A percentile compares a stretch with the other conserved stretches of the same genome.
These are phyloP conservation scores for Thalassophryne amazonica DNA, from an alignment of 2,797 vertebrate genomes.

Conservation along the genomic window DNA sequence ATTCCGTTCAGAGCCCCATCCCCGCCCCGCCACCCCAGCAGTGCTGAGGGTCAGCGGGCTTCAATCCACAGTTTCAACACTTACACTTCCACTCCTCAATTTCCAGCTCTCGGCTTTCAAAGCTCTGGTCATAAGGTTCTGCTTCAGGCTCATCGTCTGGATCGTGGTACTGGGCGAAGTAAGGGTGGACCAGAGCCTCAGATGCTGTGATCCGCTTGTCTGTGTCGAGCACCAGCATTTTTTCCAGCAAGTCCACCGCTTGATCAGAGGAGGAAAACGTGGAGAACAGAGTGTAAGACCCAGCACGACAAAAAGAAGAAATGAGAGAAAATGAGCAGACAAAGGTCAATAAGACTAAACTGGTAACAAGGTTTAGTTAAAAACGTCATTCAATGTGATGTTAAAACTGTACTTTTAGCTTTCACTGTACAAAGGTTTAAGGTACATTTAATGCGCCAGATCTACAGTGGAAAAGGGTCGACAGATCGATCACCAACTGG, in stretches of 20 bases:
- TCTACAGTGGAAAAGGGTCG: too few relatives aligned
- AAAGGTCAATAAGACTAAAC: too few relatives aligned
- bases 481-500: too few relatives aligned
- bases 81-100: conserved; percentile 98
- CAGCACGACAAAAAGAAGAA: not conserved
- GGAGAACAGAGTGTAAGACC: not conserved
- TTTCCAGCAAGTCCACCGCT: conserved; percentile 97
- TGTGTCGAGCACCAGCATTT: conserved; percentile 97
- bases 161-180: conserved; percentile 95
- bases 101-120: conserved; percentile 93
- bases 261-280: not conserved
- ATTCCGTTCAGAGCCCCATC: too few relatives aligned
- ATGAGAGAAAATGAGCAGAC: not conserved
- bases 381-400: not conserved
- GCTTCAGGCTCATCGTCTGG: conserved; percentile 95
- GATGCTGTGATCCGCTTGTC: conserved; percentile 95
- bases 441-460: too few relatives aligned
- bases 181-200: conserved; percentile 89
- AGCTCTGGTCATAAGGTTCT: conserved; percentile 96
- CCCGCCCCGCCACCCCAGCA: too few relatives aligned
- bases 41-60: not conserved
- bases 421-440: too few relatives aligned
- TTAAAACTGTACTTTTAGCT: not conserved
- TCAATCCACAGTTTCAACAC: conserved; percentile 29
- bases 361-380: not conserved